phyloP scores from a whole-genome alignment of 2,797 vertebrate genomes.

The Carcharodon carcharias region DNA sequence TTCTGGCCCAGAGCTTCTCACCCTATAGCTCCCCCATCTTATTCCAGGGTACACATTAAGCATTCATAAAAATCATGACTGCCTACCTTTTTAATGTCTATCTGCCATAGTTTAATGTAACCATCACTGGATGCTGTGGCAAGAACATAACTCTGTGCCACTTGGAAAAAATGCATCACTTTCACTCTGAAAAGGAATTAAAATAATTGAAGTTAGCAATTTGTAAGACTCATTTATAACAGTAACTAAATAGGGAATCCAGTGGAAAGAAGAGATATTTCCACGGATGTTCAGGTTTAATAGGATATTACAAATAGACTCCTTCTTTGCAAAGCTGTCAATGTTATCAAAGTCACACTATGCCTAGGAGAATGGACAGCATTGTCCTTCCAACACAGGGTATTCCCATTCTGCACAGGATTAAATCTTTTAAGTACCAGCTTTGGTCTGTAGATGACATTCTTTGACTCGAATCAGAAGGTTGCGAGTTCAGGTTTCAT shows the following conservation, averaged over 20 bases:
- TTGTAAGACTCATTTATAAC: neutral
- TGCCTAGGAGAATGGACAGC: neutral
- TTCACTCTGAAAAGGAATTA: constrained; percentile 70
- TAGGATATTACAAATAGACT: neutral
- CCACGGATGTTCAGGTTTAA: neutral
- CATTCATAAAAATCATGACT: constrained; percentile 22
- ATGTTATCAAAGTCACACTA: neutral
- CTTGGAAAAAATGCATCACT: constrained; percentile 69
- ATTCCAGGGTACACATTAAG: neutral
- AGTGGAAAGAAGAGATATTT: neutral
- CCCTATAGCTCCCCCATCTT: neutral
- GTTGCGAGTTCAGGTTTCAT: neutral
- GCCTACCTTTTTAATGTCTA: constrained; percentile 68
- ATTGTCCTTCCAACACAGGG: neutral
- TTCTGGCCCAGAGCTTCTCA: neutral
- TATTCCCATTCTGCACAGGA: neutral
- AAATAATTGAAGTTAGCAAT: neutral
- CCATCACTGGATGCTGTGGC: constrained; percentile 92
- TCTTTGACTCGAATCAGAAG: neutral
- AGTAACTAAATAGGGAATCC: neutral
- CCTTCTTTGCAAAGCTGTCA: neutral
- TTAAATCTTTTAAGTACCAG: neutral
- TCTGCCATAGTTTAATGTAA: constrained; percentile 88
- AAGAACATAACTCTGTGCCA: constrained; percentile 66
- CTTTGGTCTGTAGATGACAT: neutral